These are phyloP conservation scores for Asarcornis scutulata DNA, from an alignment of 2,113 vertebrate genomes.

Conservation along the genomic window DNA sequence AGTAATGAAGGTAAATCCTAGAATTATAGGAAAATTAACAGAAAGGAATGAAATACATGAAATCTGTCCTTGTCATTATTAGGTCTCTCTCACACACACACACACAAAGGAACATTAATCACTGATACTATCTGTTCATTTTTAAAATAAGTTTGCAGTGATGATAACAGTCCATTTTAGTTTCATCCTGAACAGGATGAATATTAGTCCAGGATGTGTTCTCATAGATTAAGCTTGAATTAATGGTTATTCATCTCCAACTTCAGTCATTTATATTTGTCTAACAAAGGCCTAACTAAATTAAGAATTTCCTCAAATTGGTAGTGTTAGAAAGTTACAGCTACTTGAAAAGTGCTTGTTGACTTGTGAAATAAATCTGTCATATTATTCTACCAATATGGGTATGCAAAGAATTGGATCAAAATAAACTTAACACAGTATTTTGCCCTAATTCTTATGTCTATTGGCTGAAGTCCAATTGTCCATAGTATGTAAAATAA, in stretches of 20 bases:
- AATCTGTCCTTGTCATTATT: neutral
- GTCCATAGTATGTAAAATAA: neutral
- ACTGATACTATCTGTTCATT: neutral
- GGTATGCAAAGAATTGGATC: neutral
- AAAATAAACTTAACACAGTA: neutral
- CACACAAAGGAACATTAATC: neutral
- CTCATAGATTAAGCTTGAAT: neutral
- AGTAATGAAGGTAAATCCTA: neutral
- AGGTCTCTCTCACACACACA: neutral
- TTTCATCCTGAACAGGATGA: neutral
- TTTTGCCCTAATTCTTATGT: neutral
- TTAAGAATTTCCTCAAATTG: neutral
- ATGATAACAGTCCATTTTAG: neutral
- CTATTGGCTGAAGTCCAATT: rapidly evolving
- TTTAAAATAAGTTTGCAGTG: neutral
- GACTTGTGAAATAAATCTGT: neutral
- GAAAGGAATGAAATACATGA: neutral
- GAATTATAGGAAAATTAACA: neutral
- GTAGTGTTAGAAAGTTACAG: neutral
- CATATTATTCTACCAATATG: neutral
- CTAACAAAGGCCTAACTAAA: constrained; percentile 17
- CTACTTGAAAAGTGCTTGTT: neutral
- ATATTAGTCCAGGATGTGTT: neutral
- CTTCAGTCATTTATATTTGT: neutral
- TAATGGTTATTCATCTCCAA: neutral